These are phyloP conservation scores for Nibea albiflora DNA, from an alignment of 2,113 vertebrate species.

Conservation along the genomic window DNA sequence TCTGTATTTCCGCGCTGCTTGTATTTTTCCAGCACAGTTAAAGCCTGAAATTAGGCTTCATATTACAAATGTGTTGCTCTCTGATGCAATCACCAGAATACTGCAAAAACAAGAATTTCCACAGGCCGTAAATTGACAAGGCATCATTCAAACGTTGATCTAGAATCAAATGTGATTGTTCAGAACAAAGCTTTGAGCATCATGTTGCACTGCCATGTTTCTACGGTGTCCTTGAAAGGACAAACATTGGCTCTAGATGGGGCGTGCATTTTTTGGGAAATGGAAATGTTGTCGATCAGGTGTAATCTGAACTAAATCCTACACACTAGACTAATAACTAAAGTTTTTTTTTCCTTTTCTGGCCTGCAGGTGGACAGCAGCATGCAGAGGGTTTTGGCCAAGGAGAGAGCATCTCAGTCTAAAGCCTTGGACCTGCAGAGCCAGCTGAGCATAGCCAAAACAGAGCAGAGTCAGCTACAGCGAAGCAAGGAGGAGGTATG, in stretches of 20 bases:
- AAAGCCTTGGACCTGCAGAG: conserved; percentile 92
- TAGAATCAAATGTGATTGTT: too few species aligned
- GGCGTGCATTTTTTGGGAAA: too few species aligned
- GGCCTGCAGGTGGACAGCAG: conserved; percentile 86
- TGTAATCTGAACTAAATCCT: too few species aligned
- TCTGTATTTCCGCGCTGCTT: background rate
- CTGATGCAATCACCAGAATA: background rate
- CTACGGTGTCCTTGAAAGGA: too few species aligned
- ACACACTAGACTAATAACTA: background rate
- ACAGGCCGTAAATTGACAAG: too few species aligned
- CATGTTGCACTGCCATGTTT: too few species aligned
- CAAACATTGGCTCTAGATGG: too few species aligned
- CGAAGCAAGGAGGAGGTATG: conserved; percentile 90
- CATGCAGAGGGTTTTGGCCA: conserved; percentile 85
- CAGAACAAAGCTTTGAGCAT: too few species aligned
- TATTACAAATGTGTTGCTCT: background rate
- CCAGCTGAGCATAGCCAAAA: conserved; percentile 89
- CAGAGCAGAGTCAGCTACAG: conserved; percentile 87
- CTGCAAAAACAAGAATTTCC: background rate
- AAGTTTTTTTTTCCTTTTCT: background rate
- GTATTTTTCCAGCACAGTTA: background rate
- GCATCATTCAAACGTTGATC: too few species aligned
- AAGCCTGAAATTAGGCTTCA: background rate
- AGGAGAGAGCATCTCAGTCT: conserved; percentile 88
- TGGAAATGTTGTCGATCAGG: too few species aligned